These are phyloP conservation scores for Zootermopsis nevadensis DNA, from an alignment of 2,888 invertebrate genomes.

Conservation along the genomic window DNA sequence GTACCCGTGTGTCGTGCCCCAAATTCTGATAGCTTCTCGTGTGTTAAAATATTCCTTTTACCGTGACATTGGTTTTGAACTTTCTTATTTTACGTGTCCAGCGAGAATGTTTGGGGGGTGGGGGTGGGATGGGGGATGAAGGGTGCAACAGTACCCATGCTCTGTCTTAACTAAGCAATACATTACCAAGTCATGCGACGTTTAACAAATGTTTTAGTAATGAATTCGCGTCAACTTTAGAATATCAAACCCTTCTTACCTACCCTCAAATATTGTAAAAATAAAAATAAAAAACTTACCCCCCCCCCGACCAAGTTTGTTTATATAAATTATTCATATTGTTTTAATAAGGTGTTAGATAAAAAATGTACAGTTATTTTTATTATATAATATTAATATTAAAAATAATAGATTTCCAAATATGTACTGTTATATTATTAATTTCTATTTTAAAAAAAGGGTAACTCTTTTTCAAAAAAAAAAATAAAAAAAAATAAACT, in stretches of 20 bases:
- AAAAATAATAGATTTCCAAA: slow-evolving; percentile 43
- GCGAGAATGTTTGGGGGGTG: no score
- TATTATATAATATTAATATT: slow-evolving; percentile 51
- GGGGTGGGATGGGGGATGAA: neutral
- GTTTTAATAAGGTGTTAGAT: slow-evolving; percentile 42
- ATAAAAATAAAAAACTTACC: no score
- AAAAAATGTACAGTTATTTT: slow-evolving; percentile 52
- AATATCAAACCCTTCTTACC: slow-evolving; percentile 24
- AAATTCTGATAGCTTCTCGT: no score
- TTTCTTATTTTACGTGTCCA: no score
- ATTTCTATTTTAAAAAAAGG: slow-evolving; percentile 40
- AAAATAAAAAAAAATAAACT: slow-evolving; percentile 41
- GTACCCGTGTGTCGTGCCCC: neutral
- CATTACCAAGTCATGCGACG: neutral
- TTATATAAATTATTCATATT: slow-evolving; percentile 46
- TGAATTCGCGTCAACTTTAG: slow-evolving; percentile 31
- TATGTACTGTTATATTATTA: slow-evolving; percentile 45
- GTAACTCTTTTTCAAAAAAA: slow-evolving; percentile 43
- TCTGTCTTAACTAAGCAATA: slow-evolving; percentile 33
- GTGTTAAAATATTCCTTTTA: no score
- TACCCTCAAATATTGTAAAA: slow-evolving; percentile 23
- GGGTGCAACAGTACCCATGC: slow-evolving; percentile 7
- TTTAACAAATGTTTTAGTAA: slow-evolving; percentile 28
- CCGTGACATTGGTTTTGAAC: no score
- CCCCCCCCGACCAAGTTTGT: slow-evolving; percentile 39